Base-by-base conservation (phyloP, 2,797 vertebrate genomes). In the Limosa lapponica region DNA sequence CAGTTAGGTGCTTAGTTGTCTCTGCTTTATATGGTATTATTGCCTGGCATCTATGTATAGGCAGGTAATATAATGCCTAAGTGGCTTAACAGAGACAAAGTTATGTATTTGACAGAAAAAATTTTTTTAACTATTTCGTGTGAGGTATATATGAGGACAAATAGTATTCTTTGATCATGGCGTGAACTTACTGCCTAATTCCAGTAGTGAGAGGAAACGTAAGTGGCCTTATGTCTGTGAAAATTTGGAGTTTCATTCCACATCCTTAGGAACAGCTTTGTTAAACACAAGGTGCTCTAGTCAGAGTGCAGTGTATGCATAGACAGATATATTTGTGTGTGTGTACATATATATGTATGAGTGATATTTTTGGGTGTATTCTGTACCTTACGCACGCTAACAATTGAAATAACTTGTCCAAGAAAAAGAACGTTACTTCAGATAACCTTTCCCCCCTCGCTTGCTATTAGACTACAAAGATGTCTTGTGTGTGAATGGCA, bases 151-250 rank as follows among this genome's bases (percentile, higher is more conserved):
- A 32, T 54, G 16, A 86, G 62, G 49, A 32, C 48, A 39, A 44
- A 65, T 66, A 48, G 8, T 61, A 10, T 49, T 89, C 24, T 54
- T 92, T 87, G 82, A 39, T 84, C 34, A 19, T 66, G 81, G 22
- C 28, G 28, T 51, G 41, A 96, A 46, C 4, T 1, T 73, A 41
- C 6, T 62, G 25, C 22, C 5, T 51, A 57, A n/a, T 18, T 72
- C 62, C 52, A 72, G 18, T 51, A 81, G 80, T 74, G 48, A 90
- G 74, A 55, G 66, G 13, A 73, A 81, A 27, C 37, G 16, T 44
- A 41, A 85, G 64, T 93, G 85, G 6, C 79, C 87, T 96, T 96
- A 80, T 27, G 46, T 55, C 62, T 79, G 39, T 32, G 24, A 86
- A 73, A 62, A 55, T n/a, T 73, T n/a, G 22, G 83, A 59, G 48